phyloP scores from a whole-genome alignment of 2,797 vertebrate genomes.

The Numenius phaeopus region DNA sequence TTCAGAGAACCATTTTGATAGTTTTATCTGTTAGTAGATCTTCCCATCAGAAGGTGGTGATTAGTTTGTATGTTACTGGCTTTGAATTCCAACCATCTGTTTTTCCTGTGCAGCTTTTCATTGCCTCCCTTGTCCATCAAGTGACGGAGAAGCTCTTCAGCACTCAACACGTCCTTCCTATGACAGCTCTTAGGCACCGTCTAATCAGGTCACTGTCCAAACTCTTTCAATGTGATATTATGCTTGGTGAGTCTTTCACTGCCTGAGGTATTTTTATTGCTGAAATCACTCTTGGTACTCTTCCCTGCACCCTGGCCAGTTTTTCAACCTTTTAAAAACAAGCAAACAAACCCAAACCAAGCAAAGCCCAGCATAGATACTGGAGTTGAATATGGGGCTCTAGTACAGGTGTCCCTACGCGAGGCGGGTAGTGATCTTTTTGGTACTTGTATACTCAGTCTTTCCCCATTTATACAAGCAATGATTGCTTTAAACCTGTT shows the following conservation, averaged over 20 bases:
- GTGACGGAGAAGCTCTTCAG: background rate
- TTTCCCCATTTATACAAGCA: background rate
- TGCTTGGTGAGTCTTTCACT: background rate
- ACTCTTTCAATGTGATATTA: background rate
- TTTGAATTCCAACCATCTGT: background rate
- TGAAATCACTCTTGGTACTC: background rate
- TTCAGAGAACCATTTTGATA: background rate
- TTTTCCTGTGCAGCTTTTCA: background rate
- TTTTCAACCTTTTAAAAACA: background rate
- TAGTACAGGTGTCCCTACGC: background rate
- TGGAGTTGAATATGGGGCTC: fast-evolving
- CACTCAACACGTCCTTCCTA: background rate
- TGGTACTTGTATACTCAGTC: background rate
- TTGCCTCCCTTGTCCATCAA: background rate
- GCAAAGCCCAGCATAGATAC: background rate
- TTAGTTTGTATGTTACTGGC: background rate
- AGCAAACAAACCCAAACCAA: background rate
- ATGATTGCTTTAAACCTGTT: background rate
- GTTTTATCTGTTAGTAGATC: background rate
- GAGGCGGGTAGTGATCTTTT: background rate
- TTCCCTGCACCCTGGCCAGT: background rate
- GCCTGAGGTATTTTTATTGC: background rate
- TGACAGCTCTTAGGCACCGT: background rate
- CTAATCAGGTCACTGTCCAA: background rate
- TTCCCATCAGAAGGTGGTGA: background rate